Base-by-base conservation (phyloP, 2,888 invertebrate species). In the Hirtodrosophila alboralis region DNA sequence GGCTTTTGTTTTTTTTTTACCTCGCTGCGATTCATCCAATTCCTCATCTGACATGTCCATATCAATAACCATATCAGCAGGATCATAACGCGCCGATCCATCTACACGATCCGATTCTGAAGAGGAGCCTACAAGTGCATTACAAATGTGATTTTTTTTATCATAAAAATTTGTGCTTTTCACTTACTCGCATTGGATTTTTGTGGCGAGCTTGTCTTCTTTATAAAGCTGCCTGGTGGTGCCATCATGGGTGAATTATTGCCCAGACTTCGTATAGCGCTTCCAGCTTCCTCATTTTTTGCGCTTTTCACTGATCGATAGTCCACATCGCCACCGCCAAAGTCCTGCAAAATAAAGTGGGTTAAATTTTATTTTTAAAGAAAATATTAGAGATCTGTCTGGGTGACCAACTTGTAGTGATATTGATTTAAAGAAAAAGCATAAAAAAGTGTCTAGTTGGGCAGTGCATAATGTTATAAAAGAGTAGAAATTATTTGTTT, bases 1-100 rank as follows among this genome's bases (percentile, higher is more conserved):
- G 7, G 18, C 18, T 23, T 23, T 23, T 23, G 8, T 23, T 2
- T 23, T 4, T 23, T 2, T 23, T 18, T 51, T 85, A 90, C 90
- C 90, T 90, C 86, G 84, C 52, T 86, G 78, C n/a, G 89, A 86
- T 54, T 90, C 90, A 36, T 90, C 90, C 28, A 88, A 70, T 77
- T 96, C 96, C 38, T 96, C 96, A 78, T 96, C 96, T 8, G 96
- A 96, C 87, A 96, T 92, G 71, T 96, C 96, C 96, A 96, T 96
- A 72, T 96, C 96, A 58, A 96, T 95, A 3, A 95, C 94, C 86
- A 95, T 95, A 80, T 95, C 95, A 8, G 93, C 89, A 0, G 92
- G 92, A 38, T 89, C 90, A 74, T 89, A 90, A 3, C 86, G 86
- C 12, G 78, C 59, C 13, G 78, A 77, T 1, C 76, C 68, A 56